Conservation (phyloP, 2,113 vertebrate species). For the Lynx canadensis region DNA sequence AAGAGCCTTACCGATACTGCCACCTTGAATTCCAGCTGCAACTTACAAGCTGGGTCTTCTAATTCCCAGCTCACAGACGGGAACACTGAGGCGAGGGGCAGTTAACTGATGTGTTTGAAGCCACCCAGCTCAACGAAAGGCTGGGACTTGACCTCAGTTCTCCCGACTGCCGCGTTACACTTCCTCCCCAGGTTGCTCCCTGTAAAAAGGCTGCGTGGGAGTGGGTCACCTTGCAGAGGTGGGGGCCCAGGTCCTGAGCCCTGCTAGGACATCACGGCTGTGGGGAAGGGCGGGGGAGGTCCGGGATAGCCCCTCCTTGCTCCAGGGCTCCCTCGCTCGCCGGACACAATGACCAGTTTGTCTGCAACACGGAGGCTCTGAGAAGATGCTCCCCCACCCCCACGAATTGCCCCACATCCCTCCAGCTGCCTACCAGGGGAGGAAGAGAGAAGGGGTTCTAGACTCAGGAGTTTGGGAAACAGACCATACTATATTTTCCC, state of each 20-base stretch:
- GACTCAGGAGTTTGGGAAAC: background rate
- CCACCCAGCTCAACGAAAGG: background rate
- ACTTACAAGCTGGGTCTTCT: rapidly evolving
- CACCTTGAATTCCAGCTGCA: background rate
- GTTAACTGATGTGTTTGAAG: background rate
- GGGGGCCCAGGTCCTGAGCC: background rate
- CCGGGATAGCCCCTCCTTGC: too few relatives aligned
- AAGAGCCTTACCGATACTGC: rapidly evolving
- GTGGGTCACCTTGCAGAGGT: background rate
- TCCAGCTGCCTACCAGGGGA: background rate
- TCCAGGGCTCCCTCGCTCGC: rapidly evolving
- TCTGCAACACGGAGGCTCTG: background rate
- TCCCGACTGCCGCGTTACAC: rapidly evolving
- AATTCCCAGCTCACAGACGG: background rate
- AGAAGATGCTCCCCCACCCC: too few relatives aligned
- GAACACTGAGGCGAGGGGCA: background rate
- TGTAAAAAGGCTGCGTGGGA: background rate
- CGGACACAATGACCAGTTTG: background rate
- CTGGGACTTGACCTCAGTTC: background rate
- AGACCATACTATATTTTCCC: rapidly evolving
- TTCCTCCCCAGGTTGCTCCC: background rate
- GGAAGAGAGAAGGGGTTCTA: background rate
- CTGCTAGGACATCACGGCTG: rapidly evolving
- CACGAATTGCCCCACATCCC: background rate
- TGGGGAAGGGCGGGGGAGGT: background rate